These are phyloP conservation scores for Mormyrus lacerda DNA, from an alignment of 2,113 vertebrate species.

Conservation along the genomic window DNA sequence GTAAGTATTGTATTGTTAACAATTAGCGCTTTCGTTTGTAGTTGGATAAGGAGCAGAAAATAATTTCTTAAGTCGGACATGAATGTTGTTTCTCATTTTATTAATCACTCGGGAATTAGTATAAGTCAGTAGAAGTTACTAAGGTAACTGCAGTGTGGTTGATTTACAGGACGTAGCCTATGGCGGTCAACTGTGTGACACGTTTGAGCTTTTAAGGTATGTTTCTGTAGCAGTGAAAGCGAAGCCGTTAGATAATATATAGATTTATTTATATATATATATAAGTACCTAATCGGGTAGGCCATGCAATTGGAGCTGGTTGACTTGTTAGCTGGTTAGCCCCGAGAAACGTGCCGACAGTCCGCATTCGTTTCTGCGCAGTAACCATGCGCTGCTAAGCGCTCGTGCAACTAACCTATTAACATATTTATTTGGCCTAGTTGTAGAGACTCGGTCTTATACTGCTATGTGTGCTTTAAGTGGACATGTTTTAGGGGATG, in stretches of 20 bases:
- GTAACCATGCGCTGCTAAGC: background rate
- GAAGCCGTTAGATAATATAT: background rate
- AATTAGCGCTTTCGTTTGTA: background rate
- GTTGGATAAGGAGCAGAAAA: background rate
- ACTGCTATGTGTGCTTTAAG: background rate
- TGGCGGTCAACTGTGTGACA: background rate
- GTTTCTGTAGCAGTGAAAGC: background rate
- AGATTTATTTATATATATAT: background rate
- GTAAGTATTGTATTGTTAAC: background rate
- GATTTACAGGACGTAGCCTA: background rate
- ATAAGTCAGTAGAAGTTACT: background rate
- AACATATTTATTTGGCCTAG: background rate
- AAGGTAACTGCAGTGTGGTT: background rate
- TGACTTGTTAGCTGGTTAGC: background rate
- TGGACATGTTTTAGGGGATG: background rate
- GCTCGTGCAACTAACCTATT: background rate
- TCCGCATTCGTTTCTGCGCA: background rate
- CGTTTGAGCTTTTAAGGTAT: background rate
- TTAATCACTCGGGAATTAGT: background rate
- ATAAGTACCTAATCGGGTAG: background rate
- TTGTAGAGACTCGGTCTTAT: background rate
- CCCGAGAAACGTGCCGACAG: background rate
- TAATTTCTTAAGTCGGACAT: background rate
- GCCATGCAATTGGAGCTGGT: background rate
- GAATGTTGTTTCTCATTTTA: background rate